Evolutionary conservation across 2,797 vertebrate species (phyloP).

Genomic region (Sparus aurata): DNA sequence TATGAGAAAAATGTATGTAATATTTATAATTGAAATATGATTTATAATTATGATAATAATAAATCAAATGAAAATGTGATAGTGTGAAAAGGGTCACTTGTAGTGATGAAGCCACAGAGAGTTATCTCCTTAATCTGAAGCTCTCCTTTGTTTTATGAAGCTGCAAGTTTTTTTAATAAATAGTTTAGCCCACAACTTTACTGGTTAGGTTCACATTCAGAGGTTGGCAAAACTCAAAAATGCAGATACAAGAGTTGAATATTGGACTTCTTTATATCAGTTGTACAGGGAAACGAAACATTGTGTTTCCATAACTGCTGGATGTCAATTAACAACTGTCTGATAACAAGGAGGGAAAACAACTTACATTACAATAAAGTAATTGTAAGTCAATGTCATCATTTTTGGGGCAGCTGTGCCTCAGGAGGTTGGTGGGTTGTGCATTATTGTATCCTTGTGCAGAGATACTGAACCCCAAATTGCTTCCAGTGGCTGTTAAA

Average conservation of each 20-base stretch:
- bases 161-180: not conserved
- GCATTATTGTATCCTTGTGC: no score
- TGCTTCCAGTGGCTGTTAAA: no score
- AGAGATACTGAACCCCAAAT: no score
- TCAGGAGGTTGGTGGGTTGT: no score
- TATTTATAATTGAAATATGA: no score
- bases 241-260: not conserved
- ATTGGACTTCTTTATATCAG: not conserved
- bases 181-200: no score
- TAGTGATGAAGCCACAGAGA: no score
- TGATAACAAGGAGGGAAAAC: not conserved
- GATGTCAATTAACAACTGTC: not conserved
- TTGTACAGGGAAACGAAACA: not conserved
- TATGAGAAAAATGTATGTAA: no score
- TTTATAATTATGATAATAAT: no score
- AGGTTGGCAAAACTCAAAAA: not conserved
- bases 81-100: no score
- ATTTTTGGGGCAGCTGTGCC: no score
- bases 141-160: not conserved
- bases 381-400: no score
- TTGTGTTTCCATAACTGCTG: not conserved
- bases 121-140: not conserved
- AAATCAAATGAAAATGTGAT: not conserved
- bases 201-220: not conserved
- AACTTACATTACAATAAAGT: not conserved